phyloP scores from a whole-genome alignment of 2,797 vertebrate genomes.

The Hemitrygon akajei region DNA sequence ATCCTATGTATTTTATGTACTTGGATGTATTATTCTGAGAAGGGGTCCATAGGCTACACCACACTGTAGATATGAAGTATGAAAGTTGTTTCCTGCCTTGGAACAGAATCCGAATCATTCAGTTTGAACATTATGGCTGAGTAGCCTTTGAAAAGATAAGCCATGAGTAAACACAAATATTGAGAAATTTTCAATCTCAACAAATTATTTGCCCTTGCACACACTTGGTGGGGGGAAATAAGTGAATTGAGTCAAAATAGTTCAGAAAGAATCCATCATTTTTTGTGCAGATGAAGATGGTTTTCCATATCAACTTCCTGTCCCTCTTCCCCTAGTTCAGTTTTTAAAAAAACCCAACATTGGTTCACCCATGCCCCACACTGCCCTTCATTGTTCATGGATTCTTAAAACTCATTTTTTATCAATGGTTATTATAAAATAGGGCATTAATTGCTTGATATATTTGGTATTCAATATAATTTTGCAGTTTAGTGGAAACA shows the following conservation, averaged over 20 bases:
- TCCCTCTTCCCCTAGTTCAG: background rate
- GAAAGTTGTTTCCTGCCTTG: background rate
- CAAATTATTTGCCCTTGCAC: too few species aligned
- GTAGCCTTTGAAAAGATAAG: background rate
- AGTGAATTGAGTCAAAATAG: background rate
- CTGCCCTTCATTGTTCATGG: background rate
- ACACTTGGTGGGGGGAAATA: too few species aligned
- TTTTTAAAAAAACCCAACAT: background rate
- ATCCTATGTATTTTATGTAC: background rate
- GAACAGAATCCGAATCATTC: background rate
- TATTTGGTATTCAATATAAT: too few species aligned
- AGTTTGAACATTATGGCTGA: background rate
- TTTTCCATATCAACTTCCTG: background rate
- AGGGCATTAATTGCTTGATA: background rate
- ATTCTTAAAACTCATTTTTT: background rate
- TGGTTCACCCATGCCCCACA: background rate
- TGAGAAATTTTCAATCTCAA: too few species aligned
- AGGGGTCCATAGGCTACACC: too few species aligned
- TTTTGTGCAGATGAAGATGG: background rate
- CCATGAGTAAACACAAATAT: background rate
- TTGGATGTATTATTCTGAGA: too few species aligned
- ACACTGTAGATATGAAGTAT: background rate
- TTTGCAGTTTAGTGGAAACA: background rate
- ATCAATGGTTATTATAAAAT: background rate
- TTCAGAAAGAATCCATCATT: background rate